phyloP scores from a whole-genome alignment of 1,140 invertebrate genomes.

The Euschistus heros region DNA sequence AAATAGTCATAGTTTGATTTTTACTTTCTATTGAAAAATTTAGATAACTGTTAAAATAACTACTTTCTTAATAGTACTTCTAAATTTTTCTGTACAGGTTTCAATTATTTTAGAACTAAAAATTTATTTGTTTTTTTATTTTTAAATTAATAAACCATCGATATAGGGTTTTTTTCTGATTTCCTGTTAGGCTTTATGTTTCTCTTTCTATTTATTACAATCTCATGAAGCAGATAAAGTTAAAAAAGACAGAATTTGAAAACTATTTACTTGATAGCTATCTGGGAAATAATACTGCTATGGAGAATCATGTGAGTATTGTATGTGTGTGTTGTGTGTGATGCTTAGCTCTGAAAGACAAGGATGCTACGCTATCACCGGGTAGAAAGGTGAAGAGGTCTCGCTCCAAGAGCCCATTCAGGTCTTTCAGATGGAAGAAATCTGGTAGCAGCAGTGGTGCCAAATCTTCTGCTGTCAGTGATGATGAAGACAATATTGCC shows the following conservation, averaged over 20 bases:
- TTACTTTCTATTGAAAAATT: background rate
- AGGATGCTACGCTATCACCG: background rate
- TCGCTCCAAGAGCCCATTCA: slow-evolving; percentile 80
- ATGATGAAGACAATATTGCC: slow-evolving; percentile 52
- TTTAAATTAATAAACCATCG: no score
- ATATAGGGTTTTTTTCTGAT: no score
- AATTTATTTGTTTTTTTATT: no score
- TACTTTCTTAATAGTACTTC: no score
- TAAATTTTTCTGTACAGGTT: no score
- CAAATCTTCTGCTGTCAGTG: slow-evolving; percentile 56
- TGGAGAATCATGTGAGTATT: background rate
- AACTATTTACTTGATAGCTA: no score
- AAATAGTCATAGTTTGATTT: no score
- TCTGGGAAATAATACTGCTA: background rate
- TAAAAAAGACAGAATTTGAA: no score
- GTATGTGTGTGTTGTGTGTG: background rate
- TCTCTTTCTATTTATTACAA: no score
- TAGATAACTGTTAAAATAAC: background rate
- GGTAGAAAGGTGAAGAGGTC: slow-evolving; percentile 53
- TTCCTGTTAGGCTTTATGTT: no score
- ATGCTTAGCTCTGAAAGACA: slow-evolving; percentile 10
- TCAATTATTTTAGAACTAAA: no score
- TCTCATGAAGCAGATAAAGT: no score
- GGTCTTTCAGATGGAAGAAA: slow-evolving; percentile 82
- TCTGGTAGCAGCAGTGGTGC: slow-evolving; percentile 27